These are phyloP conservation scores for Dasypogon diadema DNA, from an alignment of 2,888 invertebrate genomes.

Conservation along the genomic window DNA sequence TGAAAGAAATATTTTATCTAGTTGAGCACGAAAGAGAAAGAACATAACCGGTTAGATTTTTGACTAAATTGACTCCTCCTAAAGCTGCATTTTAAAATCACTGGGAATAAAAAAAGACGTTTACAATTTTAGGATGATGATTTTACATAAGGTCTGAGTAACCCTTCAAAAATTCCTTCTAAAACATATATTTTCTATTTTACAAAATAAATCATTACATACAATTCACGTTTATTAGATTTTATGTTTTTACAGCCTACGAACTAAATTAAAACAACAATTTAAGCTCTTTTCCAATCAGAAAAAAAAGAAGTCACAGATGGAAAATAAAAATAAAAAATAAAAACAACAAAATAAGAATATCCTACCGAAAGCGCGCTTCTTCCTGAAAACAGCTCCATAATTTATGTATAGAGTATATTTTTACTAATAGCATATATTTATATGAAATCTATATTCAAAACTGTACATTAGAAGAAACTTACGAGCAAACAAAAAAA, in stretches of 20 bases:
- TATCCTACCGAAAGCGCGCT: neutral
- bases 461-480: neutral
- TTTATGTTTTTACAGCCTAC: slow-evolving; percentile 30
- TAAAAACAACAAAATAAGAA: slow-evolving; percentile 14
- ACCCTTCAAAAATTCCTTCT: too few species aligned
- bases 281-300: slow-evolving; percentile 8
- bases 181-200: slow-evolving; percentile 22
- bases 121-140: too few species aligned
- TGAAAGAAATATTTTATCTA: too few species aligned
- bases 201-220: slow-evolving; percentile 37
- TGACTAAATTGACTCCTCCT: too few species aligned
- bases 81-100: too few species aligned
- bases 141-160: too few species aligned
- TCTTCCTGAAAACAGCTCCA: neutral
- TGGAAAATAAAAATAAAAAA: slow-evolving; percentile 12
- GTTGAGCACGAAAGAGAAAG: too few species aligned
- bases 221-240: neutral
- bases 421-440: neutral
- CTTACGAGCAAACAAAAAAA: neutral
- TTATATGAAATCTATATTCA: neutral
- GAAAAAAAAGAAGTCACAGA: slow-evolving; percentile 11
- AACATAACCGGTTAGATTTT: too few species aligned
- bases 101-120: too few species aligned
- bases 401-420: slow-evolving; percentile 6
- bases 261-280: slow-evolving; percentile 23